These are phyloP conservation scores for Mus spretus DNA, from an alignment of 2,797 vertebrate species.

Conservation along the genomic window DNA sequence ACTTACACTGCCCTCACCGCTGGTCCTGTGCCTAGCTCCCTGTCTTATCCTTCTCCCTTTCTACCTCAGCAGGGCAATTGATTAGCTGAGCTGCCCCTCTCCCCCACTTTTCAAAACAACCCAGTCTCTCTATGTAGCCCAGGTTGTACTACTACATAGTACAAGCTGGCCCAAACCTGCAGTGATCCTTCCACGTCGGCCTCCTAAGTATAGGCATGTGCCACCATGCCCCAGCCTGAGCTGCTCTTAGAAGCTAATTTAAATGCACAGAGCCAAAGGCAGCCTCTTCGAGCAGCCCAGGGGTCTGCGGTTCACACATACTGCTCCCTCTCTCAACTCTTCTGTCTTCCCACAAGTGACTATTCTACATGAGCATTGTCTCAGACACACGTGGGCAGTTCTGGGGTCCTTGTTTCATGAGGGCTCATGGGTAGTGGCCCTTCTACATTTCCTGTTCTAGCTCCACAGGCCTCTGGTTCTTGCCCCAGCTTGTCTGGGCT, in stretches of 20 bases:
- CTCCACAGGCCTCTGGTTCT: neutral
- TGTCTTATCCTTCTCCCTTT: neutral
- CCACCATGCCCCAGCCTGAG: neutral
- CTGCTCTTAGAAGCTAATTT: slow-evolving; percentile 48
- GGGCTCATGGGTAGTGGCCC: neutral
- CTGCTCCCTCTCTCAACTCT: neutral
- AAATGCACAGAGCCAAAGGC: neutral
- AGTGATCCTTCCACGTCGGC: neutral
- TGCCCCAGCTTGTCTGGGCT: slow-evolving; percentile 47
- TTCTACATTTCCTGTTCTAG: neutral
- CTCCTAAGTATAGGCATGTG: neutral
- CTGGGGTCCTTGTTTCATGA: neutral
- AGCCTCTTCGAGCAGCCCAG: neutral
- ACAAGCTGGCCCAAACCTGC: neutral
- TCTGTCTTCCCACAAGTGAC: neutral
- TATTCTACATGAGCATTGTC: neutral
- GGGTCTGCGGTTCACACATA: neutral
- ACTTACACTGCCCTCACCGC: neutral
- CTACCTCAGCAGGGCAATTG: neutral
- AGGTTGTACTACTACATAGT: neutral
- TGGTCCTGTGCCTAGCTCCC: neutral
- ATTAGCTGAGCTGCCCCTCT: neutral
- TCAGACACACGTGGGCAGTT: neutral
- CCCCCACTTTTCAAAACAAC: neutral
- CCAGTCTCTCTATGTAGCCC: neutral